These are phyloP conservation scores for Delichon dasypus DNA, from an alignment of 2,797 vertebrate species.

Conservation along the genomic window DNA sequence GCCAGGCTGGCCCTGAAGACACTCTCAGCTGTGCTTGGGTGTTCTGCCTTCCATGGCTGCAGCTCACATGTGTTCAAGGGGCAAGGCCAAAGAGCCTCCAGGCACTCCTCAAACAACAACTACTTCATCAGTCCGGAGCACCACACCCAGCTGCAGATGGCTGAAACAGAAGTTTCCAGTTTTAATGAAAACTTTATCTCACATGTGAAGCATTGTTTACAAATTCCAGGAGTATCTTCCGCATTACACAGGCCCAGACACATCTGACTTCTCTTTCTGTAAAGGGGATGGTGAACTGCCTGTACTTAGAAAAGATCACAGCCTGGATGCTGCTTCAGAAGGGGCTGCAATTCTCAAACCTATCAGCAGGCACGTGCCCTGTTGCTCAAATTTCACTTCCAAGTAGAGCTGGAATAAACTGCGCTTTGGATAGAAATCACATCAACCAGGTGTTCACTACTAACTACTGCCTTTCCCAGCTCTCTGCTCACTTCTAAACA, in stretches of 20 bases:
- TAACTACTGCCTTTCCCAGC: neutral
- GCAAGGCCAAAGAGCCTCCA: neutral
- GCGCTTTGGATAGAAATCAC: neutral
- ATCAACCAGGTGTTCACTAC: neutral
- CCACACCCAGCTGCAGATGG: constrained; percentile 43
- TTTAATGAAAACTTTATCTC: constrained; percentile 45
- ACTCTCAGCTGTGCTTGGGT: neutral
- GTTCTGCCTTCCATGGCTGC: neutral
- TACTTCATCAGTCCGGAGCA: neutral
- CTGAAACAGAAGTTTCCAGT: constrained; percentile 16
- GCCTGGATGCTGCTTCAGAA: neutral
- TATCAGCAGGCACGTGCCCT: neutral
- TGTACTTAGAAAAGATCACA: neutral
- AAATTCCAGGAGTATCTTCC: constrained; percentile 41
- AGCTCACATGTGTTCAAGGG: neutral
- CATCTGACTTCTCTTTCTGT: neutral
- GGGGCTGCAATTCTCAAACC: neutral
- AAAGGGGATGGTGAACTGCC: neutral
- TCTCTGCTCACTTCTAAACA: neutral
- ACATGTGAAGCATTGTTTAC: constrained; percentile 24
- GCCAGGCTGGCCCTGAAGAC: neutral
- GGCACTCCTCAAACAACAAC: neutral
- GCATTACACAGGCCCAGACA: neutral
- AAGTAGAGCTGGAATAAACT: neutral
- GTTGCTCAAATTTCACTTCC: neutral